phyloP scores from a whole-genome alignment of 1,140 invertebrate species.

The Cherax destructor region DNA sequence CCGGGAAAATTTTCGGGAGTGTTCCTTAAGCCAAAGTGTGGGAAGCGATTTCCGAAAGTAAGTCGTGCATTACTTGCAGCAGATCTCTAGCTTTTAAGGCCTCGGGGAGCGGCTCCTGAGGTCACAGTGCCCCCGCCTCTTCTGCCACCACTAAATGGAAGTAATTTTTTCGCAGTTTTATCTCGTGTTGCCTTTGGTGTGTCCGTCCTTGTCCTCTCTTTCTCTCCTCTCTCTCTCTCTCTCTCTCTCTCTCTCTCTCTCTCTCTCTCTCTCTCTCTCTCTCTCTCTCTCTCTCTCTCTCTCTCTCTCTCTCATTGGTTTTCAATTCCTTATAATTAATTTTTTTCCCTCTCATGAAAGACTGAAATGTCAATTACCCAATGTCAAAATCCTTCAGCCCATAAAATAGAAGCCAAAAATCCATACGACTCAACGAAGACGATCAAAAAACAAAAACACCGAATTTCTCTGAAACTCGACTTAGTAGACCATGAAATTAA shows the following conservation, averaged over 20 bases:
- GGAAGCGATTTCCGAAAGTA: constrained; percentile 7
- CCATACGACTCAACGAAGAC: no score
- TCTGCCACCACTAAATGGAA: background rate
- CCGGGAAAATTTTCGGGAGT: background rate
- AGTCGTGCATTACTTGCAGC: background rate
- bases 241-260: no score
- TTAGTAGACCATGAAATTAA: no score
- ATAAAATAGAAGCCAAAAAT: no score
- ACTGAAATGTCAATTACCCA: no score
- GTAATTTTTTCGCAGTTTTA: background rate
- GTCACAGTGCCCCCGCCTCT: background rate
- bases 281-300: constrained; percentile 9
- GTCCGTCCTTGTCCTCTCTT: no score
- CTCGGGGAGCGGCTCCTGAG: background rate
- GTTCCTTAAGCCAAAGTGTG: constrained; percentile 9
- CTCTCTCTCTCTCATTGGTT: background rate
- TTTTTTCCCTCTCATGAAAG: background rate
- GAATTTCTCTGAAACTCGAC: no score
- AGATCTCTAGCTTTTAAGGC: background rate
- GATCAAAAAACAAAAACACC: no score
- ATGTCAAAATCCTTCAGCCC: no score
- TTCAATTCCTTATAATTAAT: no score
- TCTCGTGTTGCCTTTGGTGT: background rate
- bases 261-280: background rate
- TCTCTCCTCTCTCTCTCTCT: no score